These are phyloP conservation scores for Zaprionus africanus DNA, from an alignment of 1,140 invertebrate genomes.

Conservation along the genomic window DNA sequence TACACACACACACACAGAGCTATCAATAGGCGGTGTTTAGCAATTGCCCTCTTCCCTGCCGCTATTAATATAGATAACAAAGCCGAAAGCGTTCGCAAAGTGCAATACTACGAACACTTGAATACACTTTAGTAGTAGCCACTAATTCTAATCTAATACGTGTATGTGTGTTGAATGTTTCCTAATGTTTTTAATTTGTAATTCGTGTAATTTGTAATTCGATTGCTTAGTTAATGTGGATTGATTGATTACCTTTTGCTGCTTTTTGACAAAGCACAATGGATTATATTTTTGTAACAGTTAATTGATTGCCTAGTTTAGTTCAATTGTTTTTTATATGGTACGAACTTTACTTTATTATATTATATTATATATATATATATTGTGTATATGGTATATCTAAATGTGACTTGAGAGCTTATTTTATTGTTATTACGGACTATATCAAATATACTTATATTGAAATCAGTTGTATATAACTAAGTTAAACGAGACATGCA, in stretches of 20 bases:
- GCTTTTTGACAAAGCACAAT: slow-evolving; percentile 62
- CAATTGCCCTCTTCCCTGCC: slow-evolving; percentile 40
- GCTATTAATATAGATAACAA: slow-evolving; percentile 46
- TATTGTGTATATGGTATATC: slow-evolving; percentile 50
- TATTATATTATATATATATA: slow-evolving; percentile 36
- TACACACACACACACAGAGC: slow-evolving; percentile 49
- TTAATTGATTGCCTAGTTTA: slow-evolving; percentile 73
- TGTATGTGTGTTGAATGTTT: slow-evolving; percentile 50
- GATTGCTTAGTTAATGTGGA: slow-evolving; percentile 53
- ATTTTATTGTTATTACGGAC: slow-evolving; percentile 78
- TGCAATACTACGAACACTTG: slow-evolving; percentile 54
- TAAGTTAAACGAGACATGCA: slow-evolving; percentile 67
- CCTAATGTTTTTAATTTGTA: slow-evolving; percentile 31
- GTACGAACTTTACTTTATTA: slow-evolving; percentile 44
- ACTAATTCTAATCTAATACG: slow-evolving; percentile 35
- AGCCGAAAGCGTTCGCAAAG: slow-evolving; percentile 47
- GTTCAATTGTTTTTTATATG: slow-evolving; percentile 73
- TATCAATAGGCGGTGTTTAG: slow-evolving; percentile 65
- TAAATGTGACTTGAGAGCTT: slow-evolving; percentile 74
- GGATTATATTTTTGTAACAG: slow-evolving; percentile 65
- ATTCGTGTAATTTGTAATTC: slow-evolving; percentile 40
- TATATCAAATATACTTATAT: slow-evolving; percentile 72
- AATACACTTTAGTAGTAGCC: slow-evolving; percentile 43
- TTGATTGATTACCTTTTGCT: slow-evolving; percentile 65
- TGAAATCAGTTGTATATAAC: slow-evolving; percentile 75